Evolutionary conservation across 2,888 invertebrate species (phyloP).

Genomic region (Euproctis similis): DNA sequence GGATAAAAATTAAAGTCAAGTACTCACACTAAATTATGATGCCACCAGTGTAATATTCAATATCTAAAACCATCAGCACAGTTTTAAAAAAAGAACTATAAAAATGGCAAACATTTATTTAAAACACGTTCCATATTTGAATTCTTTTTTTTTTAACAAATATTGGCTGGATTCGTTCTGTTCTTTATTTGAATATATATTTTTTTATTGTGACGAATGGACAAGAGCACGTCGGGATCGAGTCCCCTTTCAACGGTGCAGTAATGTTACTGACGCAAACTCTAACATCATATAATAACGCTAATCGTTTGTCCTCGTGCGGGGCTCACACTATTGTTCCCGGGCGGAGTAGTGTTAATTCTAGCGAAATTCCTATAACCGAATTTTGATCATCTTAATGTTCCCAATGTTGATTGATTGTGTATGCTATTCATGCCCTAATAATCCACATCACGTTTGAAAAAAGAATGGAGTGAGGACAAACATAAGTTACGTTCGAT

Average conservation of each 20-base stretch:
- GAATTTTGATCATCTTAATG: too few species aligned
- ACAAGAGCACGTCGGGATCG: constrained; percentile 36
- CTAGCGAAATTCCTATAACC: too few species aligned
- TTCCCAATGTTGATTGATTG: too few species aligned
- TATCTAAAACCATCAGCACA: constrained; percentile 21
- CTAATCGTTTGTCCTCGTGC: constrained; percentile 63
- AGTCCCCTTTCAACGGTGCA: constrained; percentile 51
- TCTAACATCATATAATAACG: constrained; percentile 63
- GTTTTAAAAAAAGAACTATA: too few species aligned
- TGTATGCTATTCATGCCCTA: too few species aligned
- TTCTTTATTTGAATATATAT: constrained; percentile 10
- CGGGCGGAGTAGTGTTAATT: constrained; percentile 40
- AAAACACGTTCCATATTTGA: constrained; percentile 19
- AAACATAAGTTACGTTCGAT: too few species aligned
- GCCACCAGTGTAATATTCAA: constrained; percentile 20
- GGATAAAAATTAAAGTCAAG: background rate
- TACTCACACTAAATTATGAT: constrained; percentile 26
- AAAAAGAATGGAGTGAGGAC: too few species aligned
- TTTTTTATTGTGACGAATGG: constrained; percentile 19
- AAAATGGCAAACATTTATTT: too few species aligned
- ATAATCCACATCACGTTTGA: too few species aligned
- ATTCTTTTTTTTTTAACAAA: constrained; percentile 8
- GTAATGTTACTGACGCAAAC: constrained; percentile 57
- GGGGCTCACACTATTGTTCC: constrained; percentile 50
- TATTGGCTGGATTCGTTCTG: constrained; percentile 8